Evolutionary conservation across 1,140 invertebrate species (phyloP).

Genomic region (Tetragonula clypearis): DNA sequence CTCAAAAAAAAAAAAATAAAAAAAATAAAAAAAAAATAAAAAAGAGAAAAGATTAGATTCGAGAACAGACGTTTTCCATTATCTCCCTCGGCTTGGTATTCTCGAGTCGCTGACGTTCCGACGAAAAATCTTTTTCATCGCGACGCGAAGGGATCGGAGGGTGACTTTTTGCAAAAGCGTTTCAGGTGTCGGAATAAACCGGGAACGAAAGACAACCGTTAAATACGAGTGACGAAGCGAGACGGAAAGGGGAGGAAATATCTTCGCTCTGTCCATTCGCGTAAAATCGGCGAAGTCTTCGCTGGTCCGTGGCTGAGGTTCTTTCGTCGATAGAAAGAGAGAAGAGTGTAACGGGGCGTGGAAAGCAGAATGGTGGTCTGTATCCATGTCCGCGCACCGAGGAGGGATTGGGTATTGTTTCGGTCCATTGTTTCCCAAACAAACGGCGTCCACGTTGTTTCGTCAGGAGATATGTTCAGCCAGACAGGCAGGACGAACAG

Average conservation of each 20-base stretch:
- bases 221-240: neutral
- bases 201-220: neutral
- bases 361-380: conserved; percentile 53
- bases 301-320: conserved; percentile 15
- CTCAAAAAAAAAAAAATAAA: too few species aligned
- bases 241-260: neutral
- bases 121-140: neutral
- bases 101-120: neutral
- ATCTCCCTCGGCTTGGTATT: neutral
- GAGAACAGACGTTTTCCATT: neutral
- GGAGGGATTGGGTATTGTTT: conserved; percentile 78
- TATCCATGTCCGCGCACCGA: conserved; percentile 57
- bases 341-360: conserved; percentile 50
- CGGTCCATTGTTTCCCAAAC: conserved; percentile 81
- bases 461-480: conserved; percentile 79
- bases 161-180: neutral
- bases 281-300: neutral
- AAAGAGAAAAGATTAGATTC: neutral
- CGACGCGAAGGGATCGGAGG: neutral
- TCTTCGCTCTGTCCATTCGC: neutral
- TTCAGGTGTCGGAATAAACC: neutral
- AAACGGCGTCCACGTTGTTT: conserved; percentile 81
- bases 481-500: conserved; percentile 79
- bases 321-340: conserved; percentile 51
- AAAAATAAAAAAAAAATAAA: neutral